A percentile compares a stretch with the other conserved stretches of the same genome.
Evolutionary conservation across 2,113 vertebrate species (phyloP).

Genomic region (Pogonocichla stellata): DNA sequence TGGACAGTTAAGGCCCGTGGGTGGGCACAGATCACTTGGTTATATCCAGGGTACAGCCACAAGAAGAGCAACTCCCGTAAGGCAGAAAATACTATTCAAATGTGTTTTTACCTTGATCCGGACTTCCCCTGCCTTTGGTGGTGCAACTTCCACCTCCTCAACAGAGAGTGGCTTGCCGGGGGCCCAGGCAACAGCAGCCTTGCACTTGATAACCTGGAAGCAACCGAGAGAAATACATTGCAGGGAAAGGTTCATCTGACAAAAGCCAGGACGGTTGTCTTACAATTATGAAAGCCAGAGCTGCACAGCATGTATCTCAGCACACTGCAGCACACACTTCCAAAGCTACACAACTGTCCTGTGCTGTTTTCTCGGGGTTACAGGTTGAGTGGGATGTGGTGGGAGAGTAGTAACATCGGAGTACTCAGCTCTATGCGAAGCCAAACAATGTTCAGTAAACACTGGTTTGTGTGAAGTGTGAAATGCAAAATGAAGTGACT

Average conservation of each 20-base stretch:
- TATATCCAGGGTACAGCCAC: background rate
- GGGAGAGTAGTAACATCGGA: background rate
- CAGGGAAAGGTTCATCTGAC: background rate
- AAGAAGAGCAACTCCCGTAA: too few relatives aligned
- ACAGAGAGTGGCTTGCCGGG: constrained; percentile 41
- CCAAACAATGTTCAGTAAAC: background rate
- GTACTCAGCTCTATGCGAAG: accelerated
- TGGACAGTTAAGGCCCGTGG: background rate
- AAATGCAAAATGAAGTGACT: background rate
- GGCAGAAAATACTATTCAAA: background rate
- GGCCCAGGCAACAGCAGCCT: constrained; percentile 71
- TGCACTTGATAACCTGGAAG: constrained; percentile 72
- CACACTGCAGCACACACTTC: background rate
- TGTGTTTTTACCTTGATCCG: background rate
- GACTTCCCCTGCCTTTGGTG: constrained; percentile 33
- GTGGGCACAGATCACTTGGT: background rate
- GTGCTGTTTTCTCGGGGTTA: background rate
- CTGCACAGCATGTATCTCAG: background rate
- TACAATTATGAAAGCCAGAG: background rate
- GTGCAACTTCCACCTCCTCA: constrained; percentile 72
- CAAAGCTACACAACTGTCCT: background rate
- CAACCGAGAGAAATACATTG: background rate
- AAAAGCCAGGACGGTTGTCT: background rate
- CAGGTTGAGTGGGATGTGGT: background rate
- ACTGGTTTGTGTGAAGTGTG: background rate